Evolutionary conservation across 2,113 vertebrate species (phyloP).

Genomic region (Mellivora capensis): DNA sequence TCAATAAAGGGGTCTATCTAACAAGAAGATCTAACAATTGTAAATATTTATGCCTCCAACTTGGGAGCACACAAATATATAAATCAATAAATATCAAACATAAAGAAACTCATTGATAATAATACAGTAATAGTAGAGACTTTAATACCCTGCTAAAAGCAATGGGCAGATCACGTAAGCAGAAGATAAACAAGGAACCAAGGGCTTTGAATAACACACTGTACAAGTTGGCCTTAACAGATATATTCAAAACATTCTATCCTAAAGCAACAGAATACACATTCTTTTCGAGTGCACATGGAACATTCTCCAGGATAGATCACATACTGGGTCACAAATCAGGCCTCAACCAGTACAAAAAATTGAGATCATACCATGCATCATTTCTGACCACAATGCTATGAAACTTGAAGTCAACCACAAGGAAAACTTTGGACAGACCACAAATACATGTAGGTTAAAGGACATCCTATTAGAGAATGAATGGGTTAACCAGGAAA

Average conservation of each 20-base stretch:
- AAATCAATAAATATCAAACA: not conserved
- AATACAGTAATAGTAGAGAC: not conserved
- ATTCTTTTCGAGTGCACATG: not conserved
- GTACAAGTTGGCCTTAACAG: not conserved
- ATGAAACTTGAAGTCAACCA: not conserved
- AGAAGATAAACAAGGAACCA: not conserved
- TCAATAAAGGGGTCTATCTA: not conserved
- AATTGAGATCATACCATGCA: not conserved
- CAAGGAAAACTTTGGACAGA: not conserved
- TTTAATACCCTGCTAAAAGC: not conserved
- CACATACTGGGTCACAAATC: not conserved
- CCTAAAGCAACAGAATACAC: not conserved
- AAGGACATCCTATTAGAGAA: not conserved
- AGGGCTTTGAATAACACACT: not conserved
- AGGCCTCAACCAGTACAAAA: not conserved
- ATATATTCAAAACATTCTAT: not conserved
- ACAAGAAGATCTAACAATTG: not conserved
- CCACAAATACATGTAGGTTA: not conserved
- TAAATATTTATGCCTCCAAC: not conserved
- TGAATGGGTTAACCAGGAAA: not conserved
- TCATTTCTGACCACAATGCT: not conserved
- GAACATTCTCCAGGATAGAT: not conserved
- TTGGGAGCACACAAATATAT: not conserved
- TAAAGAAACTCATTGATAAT: not conserved
- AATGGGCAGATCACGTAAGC: not conserved